Conservation (phyloP, 2,113 vertebrate species). For the Todiramphus saurophagus region DNA sequence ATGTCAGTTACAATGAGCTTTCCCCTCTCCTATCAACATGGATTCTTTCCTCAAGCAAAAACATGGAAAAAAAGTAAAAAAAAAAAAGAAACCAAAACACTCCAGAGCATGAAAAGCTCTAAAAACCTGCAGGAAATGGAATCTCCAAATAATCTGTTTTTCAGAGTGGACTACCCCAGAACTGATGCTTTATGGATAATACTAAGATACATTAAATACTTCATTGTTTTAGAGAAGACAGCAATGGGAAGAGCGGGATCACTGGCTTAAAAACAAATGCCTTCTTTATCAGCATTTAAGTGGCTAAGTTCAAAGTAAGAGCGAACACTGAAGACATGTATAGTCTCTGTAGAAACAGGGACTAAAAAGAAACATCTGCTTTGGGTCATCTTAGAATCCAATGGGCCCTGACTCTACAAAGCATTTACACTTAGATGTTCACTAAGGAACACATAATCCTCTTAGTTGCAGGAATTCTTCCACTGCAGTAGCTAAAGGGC, state of each 20-base stretch:
- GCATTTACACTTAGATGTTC: neutral
- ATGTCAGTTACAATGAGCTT: neutral
- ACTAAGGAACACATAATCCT: constrained; percentile 10
- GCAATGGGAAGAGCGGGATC: neutral
- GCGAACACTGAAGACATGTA: neutral
- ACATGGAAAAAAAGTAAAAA: neutral
- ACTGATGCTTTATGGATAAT: neutral
- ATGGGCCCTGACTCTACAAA: neutral
- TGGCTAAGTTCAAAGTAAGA: neutral
- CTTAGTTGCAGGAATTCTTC: neutral
- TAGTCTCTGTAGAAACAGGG: neutral
- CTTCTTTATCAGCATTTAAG: neutral
- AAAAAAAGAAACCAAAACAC: neutral
- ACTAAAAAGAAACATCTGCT: constrained; percentile 10
- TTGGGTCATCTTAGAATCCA: neutral
- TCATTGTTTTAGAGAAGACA: neutral
- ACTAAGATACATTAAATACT: neutral
- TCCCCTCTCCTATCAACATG: neutral
- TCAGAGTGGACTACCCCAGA: neutral
- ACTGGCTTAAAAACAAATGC: neutral
- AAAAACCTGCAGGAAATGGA: neutral
- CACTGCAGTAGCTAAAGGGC: neutral
- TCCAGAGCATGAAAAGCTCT: neutral
- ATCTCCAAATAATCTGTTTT: neutral
- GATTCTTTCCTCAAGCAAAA: neutral